Conservation (phyloP, 2,113 vertebrate genomes). For the Scatophagus argus region DNA sequence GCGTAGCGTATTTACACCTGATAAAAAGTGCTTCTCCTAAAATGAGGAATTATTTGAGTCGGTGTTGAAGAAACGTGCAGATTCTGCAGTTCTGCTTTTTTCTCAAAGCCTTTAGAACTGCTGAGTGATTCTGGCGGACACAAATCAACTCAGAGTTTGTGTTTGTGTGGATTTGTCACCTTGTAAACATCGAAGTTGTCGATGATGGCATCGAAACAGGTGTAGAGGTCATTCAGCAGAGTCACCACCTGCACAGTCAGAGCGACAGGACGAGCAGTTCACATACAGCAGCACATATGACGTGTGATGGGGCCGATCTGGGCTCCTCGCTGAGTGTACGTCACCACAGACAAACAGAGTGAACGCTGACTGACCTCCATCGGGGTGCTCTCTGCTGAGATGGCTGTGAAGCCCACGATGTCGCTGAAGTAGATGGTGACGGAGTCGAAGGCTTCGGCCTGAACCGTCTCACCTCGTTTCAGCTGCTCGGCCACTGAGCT, state of each 20-base stretch:
- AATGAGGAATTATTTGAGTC: no score
- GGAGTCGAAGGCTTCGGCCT: slow-evolving; percentile 94
- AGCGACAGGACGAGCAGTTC: background rate
- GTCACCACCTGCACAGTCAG: slow-evolving; percentile 88
- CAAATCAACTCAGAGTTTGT: no score
- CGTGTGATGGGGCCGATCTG: no score
- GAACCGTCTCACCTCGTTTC: slow-evolving; percentile 92
- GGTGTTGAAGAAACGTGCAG: no score
- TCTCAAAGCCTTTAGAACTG: no score
- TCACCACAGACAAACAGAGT: background rate
- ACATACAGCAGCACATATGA: no score
- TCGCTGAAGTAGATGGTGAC: slow-evolving; percentile 99
- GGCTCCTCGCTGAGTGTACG: no score
- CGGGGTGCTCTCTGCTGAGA: slow-evolving; percentile 94
- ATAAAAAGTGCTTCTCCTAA: no score
- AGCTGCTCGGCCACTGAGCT: slow-evolving; percentile 96
- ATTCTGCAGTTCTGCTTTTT: no score
- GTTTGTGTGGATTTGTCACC: slow-evolving; percentile 73
- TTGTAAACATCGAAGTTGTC: slow-evolving; percentile 99
- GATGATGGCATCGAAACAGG: slow-evolving; percentile 96
- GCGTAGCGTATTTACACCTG: no score
- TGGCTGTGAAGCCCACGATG: slow-evolving; percentile 93
- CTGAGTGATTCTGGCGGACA: no score
- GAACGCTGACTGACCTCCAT: slow-evolving; percentile 94
- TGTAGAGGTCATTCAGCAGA: slow-evolving; percentile 95